Base-by-base conservation (phyloP, 2,113 vertebrate species). In the Lophura nycthemera region DNA sequence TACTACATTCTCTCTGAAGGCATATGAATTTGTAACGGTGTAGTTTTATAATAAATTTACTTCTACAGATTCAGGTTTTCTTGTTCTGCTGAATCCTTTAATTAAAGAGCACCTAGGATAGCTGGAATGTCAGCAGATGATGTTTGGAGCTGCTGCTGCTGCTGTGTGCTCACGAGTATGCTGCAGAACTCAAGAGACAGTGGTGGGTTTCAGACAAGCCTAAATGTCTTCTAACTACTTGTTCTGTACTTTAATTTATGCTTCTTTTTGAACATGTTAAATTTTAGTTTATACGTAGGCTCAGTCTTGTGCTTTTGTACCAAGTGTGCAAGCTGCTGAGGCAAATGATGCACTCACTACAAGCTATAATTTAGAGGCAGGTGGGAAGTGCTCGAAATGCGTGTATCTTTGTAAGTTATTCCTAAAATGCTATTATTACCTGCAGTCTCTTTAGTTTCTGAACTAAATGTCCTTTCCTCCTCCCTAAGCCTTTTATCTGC, bases 301-400 rank as follows among this genome's bases (percentile, higher is more conserved):
- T 95, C 84, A 88, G 74, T 74, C 63, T 43, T 57, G 48, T 69
- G 45, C 71, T 89, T 82, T 86, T 61, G 43, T 93, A 65, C 56
- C 27, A 57, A 81, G 27, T 5, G n/a, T 40, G 69, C 50, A 86
- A 50, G 57, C 64, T 50, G 50, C 78, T 75, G 24, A 5, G 0
- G 66, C 48, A 61, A 88, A 54, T 50, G 76, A 86, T n/a, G 83
- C 56, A 34, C 85, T 80, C 56, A 32, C 83, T 80, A 43, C 67
- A 93, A 70, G 92, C 83, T 96, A 36, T 92, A 92, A 95, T 93
- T 88, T 80, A 86, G 45, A 56, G 57, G 38, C 67, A 86, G 67
- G 72, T 88, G 65, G 82, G 65, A 96, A 63, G 89, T 89, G 82
- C 59, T 72, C 88, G 84, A 82, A 91, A 82, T 89, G 83, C 0